These are phyloP conservation scores for Neolamprologus tretocephalus DNA, from an alignment of 2,113 vertebrate genomes.

Conservation along the genomic window DNA sequence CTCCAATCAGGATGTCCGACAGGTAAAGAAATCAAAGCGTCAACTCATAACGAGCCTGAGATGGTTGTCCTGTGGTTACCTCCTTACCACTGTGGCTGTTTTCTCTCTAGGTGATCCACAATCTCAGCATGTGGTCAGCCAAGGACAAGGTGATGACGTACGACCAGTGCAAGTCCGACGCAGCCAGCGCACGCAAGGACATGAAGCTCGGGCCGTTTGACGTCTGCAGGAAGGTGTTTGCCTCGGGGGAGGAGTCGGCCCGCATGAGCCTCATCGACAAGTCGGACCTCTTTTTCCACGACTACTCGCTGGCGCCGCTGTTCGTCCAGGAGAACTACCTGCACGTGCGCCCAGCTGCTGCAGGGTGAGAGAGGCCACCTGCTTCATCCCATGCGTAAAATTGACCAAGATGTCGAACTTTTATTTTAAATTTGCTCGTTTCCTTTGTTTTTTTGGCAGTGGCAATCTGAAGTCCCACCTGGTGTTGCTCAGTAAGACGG, in stretches of 20 bases:
- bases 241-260: constrained; percentile 76
- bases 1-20: constrained; percentile 95
- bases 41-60: background rate
- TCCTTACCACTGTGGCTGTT: background rate
- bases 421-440: background rate
- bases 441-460: constrained; percentile 48
- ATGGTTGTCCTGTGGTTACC: background rate
- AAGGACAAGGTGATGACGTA: constrained; percentile 86
- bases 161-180: constrained; percentile 85
- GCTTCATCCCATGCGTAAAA: no score
- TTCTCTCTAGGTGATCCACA: constrained; percentile 85
- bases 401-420: background rate
- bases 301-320: constrained; percentile 94
- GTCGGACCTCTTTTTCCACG: constrained; percentile 93
- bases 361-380: constrained; percentile 72
- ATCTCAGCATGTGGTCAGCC: constrained; percentile 95
- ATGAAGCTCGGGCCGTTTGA: constrained; percentile 93
- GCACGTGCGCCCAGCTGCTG: constrained; percentile 84
- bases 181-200: constrained; percentile 86
- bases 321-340: constrained; percentile 97
- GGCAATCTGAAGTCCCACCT: constrained; percentile 85
- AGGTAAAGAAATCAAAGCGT: constrained; percentile 70
- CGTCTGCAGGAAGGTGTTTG: constrained; percentile 91
- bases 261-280: constrained; percentile 92
- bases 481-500: constrained; percentile 88